Base-by-base conservation (phyloP, 2,888 invertebrate genomes). In the Saturnia pavonia region DNA sequence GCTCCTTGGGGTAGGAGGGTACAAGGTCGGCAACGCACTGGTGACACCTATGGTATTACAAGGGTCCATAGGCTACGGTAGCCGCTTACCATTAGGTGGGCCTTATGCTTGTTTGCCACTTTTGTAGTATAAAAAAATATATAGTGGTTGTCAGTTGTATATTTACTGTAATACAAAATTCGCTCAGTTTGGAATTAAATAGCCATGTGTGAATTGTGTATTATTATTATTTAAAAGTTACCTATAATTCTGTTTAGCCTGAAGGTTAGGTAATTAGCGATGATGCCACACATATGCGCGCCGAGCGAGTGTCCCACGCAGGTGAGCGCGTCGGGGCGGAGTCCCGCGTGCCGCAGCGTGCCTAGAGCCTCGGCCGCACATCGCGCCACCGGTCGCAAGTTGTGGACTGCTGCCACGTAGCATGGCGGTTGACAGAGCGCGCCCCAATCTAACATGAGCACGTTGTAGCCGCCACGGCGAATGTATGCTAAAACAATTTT, bases 231-330 rank as follows among this genome's bases (percentile, higher is more conserved):
- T 43, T 43, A 43, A 43, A 48, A 48, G 2, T 48, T 82, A 95
- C 95, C 97, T 71, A 97, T 95, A 74, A 97, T 97, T 74, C 96
- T 93, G 81, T 97, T 96, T 78, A 97, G 93, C 45, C 97, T 91
- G 87, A 97, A 97, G 45, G 95, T 95, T 63, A 97, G 90, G 81
- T 95, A 96, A 83, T 96, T 96, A 0, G 97, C 95, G 77, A 97
- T 95, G 72, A 97, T 94, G 14, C 97, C 97, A 78, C 97, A 97
- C 70, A 96, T 89, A 82, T 97, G 97, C 0, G 97, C 96, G 0
- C 97, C 97, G 60, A 96, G 90, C 7, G 96, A 96, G 88, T 97
- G 97, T 0, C 97, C 97, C 1, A 97, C 96, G 84, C 97, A 97
- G 0, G 96, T 96, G 54, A 96, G 95, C 65, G 94, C 90, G 74